Percentiles rank a stretch among this genome's conserved stretches.
Conservation (phyloP, 2,113 vertebrate species). For the Smithornis capensis region DNA sequence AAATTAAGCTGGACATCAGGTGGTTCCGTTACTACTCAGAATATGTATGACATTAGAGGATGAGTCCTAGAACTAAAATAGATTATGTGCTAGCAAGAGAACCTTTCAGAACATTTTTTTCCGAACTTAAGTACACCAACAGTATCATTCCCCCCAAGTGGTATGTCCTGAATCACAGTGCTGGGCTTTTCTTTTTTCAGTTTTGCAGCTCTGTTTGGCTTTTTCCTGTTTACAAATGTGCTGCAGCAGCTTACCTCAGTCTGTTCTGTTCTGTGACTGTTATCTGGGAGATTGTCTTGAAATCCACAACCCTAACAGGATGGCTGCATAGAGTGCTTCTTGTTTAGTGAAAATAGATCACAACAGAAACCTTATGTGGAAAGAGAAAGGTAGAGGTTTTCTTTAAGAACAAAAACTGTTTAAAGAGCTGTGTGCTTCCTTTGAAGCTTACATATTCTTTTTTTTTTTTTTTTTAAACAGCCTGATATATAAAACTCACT, state of each 20-base stretch:
- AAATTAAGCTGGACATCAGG: slow-evolving; percentile 65
- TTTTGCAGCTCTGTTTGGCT: neutral
- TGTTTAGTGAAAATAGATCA: neutral
- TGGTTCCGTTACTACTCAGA: slow-evolving; percentile 36
- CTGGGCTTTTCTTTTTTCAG: neutral
- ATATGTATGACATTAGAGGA: slow-evolving; percentile 45
- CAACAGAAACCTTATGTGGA: neutral
- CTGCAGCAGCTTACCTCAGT: neutral
- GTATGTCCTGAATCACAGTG: neutral
- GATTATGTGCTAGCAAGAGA: slow-evolving; percentile 45
- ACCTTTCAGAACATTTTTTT: slow-evolving; percentile 47
- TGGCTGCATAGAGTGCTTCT: neutral
- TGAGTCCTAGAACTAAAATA: slow-evolving; percentile 56
- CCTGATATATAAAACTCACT: neutral
- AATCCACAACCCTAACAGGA: neutral
- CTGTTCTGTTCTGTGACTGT: neutral
- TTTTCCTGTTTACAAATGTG: neutral
- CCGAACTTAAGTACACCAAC: neutral
- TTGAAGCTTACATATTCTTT: neutral
- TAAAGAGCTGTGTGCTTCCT: neutral
- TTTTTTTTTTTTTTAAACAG: neutral
- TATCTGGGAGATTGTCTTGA: neutral
- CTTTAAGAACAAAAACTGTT: neutral
- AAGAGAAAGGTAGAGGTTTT: neutral
- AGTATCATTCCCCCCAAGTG: neutral